phyloP scores from a whole-genome alignment of 2,113 vertebrate species.

The Eonycteris spelaea region DNA sequence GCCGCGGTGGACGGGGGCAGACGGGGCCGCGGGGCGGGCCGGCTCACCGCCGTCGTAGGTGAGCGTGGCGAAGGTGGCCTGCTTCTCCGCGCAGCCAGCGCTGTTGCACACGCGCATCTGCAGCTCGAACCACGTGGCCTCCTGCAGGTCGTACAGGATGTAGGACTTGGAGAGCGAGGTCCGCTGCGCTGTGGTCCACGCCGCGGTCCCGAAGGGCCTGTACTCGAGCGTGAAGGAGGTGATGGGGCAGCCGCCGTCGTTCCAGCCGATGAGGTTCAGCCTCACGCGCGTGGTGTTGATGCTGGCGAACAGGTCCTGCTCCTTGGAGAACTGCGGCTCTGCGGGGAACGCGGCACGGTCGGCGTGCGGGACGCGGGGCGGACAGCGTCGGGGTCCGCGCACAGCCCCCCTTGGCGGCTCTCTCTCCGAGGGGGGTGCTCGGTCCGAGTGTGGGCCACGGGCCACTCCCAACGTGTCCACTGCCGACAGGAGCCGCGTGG shows the following conservation, averaged over 20 bases:
- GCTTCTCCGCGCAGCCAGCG: constrained; percentile 96
- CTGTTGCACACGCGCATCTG: constrained; percentile 99
- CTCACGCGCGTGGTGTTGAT: constrained; percentile 93
- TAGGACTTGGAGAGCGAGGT: constrained; percentile 96
- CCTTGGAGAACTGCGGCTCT: constrained; percentile 99
- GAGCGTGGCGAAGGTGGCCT: constrained; percentile 94
- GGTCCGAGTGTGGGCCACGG: background rate
- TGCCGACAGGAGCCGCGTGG: background rate
- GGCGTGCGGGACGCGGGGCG: accelerated
- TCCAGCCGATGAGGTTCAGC: constrained; percentile 97
- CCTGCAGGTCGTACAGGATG: constrained; percentile 95
- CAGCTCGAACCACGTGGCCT: constrained; percentile 97
- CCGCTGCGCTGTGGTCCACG: constrained; percentile 95
- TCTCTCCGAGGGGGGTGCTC: background rate
- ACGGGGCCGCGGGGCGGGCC: background rate
- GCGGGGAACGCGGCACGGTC: background rate
- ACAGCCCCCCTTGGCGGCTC: accelerated
- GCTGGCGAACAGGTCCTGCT: constrained; percentile 97
- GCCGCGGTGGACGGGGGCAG: too few relatives aligned
- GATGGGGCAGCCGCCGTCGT: constrained; percentile 98
- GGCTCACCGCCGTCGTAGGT: constrained; percentile 97
- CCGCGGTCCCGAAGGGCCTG: constrained; percentile 90
- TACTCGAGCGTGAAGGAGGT: constrained; percentile 97
- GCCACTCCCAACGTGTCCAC: accelerated
- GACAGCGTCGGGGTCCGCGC: accelerated